A percentile compares a stretch with the other conserved stretches of the same genome.
phyloP scores from a whole-genome alignment of 2,888 invertebrate species.

The Rhabditoides inermis region DNA sequence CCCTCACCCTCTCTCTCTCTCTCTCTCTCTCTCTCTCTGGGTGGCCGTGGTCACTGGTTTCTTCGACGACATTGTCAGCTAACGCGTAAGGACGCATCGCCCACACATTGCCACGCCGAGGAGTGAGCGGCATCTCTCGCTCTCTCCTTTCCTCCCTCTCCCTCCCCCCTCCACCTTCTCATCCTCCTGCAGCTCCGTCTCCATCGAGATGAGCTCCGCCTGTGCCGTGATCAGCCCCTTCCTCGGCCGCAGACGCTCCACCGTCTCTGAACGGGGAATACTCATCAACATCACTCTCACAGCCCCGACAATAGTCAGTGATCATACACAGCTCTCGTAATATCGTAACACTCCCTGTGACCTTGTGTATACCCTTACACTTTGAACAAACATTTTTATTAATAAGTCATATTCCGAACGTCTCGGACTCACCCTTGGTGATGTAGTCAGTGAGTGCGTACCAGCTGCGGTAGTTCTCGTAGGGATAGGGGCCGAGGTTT shows the following conservation, averaged over 20 bases:
- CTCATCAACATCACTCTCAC: slow-evolving; percentile 57
- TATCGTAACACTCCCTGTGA: background rate
- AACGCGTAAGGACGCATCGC: too few species aligned
- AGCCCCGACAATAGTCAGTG: background rate
- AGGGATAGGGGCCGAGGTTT: slow-evolving; percentile 82
- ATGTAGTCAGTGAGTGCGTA: slow-evolving; percentile 32
- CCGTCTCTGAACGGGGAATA: too few species aligned
- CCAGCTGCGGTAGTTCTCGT: slow-evolving; percentile 79
- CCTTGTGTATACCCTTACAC: background rate
- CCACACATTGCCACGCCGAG: too few species aligned
- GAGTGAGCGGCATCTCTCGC: too few species aligned
- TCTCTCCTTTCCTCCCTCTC: too few species aligned
- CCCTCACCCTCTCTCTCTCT: too few species aligned
- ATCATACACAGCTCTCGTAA: background rate
- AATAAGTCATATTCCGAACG: too few species aligned
- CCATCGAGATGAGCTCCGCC: slow-evolving; percentile 42
- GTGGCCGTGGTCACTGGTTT: too few species aligned
- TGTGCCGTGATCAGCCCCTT: slow-evolving; percentile 42
- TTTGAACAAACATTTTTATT: background rate
- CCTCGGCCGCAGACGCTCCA: slow-evolving; percentile 66
- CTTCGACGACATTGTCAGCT: too few species aligned
- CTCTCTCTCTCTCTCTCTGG: too few species aligned
- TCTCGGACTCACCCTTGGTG: slow-evolving; percentile 14
- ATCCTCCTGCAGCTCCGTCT: slow-evolving; percentile 30
- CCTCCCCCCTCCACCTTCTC: too few species aligned